Evolutionary conservation across 1,140 invertebrate genomes (phyloP), one percentile per base, ranked within the genome.

Genomic region (Calosoma granatense): DNA sequence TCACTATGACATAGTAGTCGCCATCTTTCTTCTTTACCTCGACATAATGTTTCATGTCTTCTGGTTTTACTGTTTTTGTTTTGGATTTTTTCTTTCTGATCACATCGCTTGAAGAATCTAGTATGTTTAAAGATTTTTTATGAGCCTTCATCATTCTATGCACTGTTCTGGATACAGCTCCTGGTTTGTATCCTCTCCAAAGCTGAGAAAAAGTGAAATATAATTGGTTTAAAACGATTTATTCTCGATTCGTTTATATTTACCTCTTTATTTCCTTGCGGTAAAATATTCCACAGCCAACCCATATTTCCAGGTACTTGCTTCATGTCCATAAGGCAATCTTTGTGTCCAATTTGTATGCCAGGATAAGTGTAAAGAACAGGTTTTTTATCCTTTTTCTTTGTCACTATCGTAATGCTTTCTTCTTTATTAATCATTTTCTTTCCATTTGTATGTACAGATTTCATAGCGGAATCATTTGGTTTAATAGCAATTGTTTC

Each of bases 281-380:
- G 61, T 17, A 62, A 51, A 12, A 74, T 64, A 61, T 74, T 79
- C 79, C 79, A 81, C 14, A 78, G 60, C 79, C 79, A 81, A 0
- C 79, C 79, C 78, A 80, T 80, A 20, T 70, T 68, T 1, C 71
- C 65, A 0, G 79, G 79, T 0, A 80, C 77, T 2, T 73, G 68
- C 22, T 65, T 70, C 3, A 66, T 55, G 20, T 68, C 70, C 1
- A 66, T 59, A 0, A 67, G 65, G 60, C 79, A 80, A 61, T 72
- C 61, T 53, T 73, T 76, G 56, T 80, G 79, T 0, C 78, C 78
- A 26, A 78, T 67, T 12, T 71, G 63, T 0, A 71, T 68, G 2
- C 78, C 78, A 65, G 68, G 67, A 64, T 72, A 72, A 19, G 56
- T 62, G 56, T 68, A 62, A 4, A 47, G 17, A 6, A 30, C 26